phyloP scores from a whole-genome alignment of 2,113 vertebrate species.

The Rhea pennata region DNA sequence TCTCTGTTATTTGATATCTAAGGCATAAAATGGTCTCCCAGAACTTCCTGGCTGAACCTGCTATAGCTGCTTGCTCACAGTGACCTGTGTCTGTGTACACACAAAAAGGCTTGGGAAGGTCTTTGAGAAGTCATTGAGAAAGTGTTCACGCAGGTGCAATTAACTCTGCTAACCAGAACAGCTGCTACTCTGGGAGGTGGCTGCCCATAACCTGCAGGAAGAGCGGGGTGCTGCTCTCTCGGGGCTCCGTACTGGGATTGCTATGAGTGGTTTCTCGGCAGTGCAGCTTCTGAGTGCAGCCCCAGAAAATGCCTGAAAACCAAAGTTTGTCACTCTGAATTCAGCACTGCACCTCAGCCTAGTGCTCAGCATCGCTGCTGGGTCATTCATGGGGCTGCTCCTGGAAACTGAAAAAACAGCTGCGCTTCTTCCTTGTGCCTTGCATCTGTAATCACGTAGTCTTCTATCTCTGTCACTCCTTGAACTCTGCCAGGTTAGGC shows the following conservation, averaged over 20 bases:
- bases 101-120: background rate
- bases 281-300: background rate
- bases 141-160: background rate
- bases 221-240: background rate
- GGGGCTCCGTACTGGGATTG: background rate
- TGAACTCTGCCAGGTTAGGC: background rate
- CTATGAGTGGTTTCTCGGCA: background rate
- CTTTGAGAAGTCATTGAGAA: background rate
- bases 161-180: background rate
- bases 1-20: background rate
- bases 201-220: background rate
- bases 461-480: background rate
- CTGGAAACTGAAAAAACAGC: background rate
- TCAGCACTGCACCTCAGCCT: rapidly evolving
- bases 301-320: background rate
- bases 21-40: background rate
- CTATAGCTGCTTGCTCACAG: background rate
- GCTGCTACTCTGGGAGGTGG: background rate
- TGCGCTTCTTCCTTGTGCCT: background rate
- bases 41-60: background rate
- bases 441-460: rapidly evolving
- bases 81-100: background rate
- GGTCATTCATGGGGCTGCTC: background rate
- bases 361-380: background rate
- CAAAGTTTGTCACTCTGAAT: background rate